phyloP scores from a whole-genome alignment of 2,113 vertebrate genomes.

The Ibidorhyncha struthersii region DNA sequence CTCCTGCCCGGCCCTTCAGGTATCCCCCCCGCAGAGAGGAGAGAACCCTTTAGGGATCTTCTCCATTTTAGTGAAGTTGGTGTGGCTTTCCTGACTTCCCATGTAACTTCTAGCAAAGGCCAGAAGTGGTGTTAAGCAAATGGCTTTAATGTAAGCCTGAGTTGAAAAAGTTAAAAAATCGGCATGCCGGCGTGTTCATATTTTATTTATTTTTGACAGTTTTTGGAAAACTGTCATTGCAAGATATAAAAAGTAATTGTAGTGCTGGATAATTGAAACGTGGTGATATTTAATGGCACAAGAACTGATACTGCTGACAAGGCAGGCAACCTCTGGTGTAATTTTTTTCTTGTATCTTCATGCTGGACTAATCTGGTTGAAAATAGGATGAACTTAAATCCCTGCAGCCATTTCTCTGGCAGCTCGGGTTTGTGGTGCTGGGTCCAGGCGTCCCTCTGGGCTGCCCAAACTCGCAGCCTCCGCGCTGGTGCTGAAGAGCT shows the following conservation, averaged over 20 bases:
- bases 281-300: not conserved
- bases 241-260: not conserved
- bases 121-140: not conserved
- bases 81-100: not conserved
- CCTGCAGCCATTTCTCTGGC: not conserved
- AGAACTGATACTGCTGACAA: not conserved
- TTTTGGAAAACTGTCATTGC: not conserved
- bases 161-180: not conserved
- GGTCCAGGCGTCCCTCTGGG: not conserved
- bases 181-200: accelerated
- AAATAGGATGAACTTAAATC: not conserved
- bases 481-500: accelerated
- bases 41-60: not conserved
- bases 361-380: not conserved
- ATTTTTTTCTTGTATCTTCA: too few relatives aligned
- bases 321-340: too few relatives aligned
- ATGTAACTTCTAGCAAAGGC: not conserved
- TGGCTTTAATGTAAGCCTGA: not conserved
- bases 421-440: not conserved
- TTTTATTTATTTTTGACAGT: not conserved
- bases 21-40: not conserved
- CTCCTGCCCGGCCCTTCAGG: not conserved
- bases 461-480: not conserved
- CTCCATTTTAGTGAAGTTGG: not conserved
- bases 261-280: not conserved